These are phyloP conservation scores for Crotalus horridus DNA, from an alignment of 2,113 vertebrate species.

Conservation along the genomic window DNA sequence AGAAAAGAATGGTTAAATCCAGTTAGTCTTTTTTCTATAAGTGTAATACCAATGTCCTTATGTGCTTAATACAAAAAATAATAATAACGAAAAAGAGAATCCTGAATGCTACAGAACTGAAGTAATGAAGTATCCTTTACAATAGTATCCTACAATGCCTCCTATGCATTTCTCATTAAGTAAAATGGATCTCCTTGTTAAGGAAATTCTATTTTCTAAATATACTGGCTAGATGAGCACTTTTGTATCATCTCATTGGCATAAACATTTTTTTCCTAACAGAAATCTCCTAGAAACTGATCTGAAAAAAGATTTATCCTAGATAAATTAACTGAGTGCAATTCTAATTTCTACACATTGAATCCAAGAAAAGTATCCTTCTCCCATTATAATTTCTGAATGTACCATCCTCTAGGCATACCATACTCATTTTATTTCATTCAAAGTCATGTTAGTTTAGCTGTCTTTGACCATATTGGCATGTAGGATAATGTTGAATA, in stretches of 20 bases:
- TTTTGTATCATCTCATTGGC: no score
- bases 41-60: neutral
- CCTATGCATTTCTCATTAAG: no score
- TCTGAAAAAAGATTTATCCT: no score
- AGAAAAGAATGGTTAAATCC: neutral
- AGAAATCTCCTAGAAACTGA: no score
- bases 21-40: neutral
- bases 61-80: neutral
- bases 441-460: neutral
- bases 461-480: neutral
- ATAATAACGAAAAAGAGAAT: neutral
- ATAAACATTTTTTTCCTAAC: no score
- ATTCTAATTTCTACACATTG: no score
- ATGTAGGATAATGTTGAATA: neutral
- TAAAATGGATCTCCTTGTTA: no score
- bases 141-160: neutral
- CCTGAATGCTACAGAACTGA: neutral
- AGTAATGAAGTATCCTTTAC: neutral
- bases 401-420: neutral
- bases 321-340: no score
- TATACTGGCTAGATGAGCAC: no score
- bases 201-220: no score
- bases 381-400: neutral
- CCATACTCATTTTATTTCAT: neutral
- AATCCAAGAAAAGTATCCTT: neutral